Evolutionary conservation across 1,140 invertebrate genomes (phyloP).

Genomic region (Lithobius niger): DNA sequence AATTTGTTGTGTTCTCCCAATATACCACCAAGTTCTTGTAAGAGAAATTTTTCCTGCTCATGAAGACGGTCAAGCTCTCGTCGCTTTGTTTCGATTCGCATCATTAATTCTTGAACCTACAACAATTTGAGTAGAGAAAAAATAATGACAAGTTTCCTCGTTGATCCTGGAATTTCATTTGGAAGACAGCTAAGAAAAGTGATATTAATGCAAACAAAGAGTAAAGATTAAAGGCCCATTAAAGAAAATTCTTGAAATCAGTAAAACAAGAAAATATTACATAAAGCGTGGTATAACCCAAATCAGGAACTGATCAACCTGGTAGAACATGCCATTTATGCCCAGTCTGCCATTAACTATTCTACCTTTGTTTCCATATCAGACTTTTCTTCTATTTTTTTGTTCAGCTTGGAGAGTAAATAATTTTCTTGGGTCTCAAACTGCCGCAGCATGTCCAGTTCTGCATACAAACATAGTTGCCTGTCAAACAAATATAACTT

Average conservation of each 20-base stretch:
- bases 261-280: too few relatives aligned
- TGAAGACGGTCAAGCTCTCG: slow-evolving; percentile 41
- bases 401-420: slow-evolving; percentile 43
- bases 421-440: slow-evolving; percentile 55
- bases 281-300: too few relatives aligned
- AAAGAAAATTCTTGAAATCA: too few relatives aligned
- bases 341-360: too few relatives aligned
- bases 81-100: slow-evolving; percentile 41
- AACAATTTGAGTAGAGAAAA: not conserved
- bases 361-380: slow-evolving; percentile 36
- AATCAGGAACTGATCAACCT: too few relatives aligned
- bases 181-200: too few relatives aligned
- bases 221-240: not conserved
- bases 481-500: slow-evolving; percentile 34
- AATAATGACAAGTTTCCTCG: too few relatives aligned
- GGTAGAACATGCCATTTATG: too few relatives aligned
- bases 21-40: slow-evolving; percentile 40
- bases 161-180: too few relatives aligned
- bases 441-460: slow-evolving; percentile 57
- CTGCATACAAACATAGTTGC: slow-evolving; percentile 59
- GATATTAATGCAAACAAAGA: not conserved
- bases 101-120: slow-evolving; percentile 32
- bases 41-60: slow-evolving; percentile 40
- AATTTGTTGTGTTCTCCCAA: slow-evolving; percentile 53
- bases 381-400: slow-evolving; percentile 42